Base-by-base conservation (phyloP, 2,888 invertebrate species). In the Ctenicera cuprea region DNA sequence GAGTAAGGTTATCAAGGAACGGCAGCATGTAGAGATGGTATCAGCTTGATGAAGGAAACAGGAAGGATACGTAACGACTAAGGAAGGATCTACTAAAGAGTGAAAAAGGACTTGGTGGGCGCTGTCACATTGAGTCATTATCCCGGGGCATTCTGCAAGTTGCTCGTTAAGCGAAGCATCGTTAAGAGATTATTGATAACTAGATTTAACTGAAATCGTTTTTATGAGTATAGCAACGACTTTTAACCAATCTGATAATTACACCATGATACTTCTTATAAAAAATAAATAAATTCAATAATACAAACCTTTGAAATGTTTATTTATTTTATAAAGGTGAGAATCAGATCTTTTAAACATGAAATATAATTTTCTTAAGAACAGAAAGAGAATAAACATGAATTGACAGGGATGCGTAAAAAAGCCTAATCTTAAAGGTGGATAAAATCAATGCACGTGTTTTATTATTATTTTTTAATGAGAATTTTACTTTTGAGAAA, bases 111-210 rank as follows among this genome's bases (percentile, higher is more conserved):
- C 71, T 68, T 72, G 67, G 75, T 75, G 61, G 71, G 61, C 67
- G 59, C 71, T 71, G 74, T 74, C 74, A 74, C 71, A 74, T 69
- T 71, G 71, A 74, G 74, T 71, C 74, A 71, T 74, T 74, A 74
- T 74, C 67, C 61, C 37, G 67, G 48, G 63, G 59, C 70, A 74
- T 74, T 74, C 71, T 74, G 71, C 71, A 71, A 74, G 71, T 67
- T 74, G 74, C 71, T 74, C 74, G 71, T 74, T 74, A 74, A 71
- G 54, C 26, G 37, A 59, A 71, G 61, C 71, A 45, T 74, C 71
- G 65, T 71, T 74, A 67, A 71, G 67, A 71, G 71, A 71, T 74
- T 74, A 74, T 71, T 70, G 71, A 71, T 74, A 74, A 71, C 63
- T 33, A 64, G 64, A 66, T 70, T 70, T 64, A 37, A 59, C 68